Evolutionary conservation across 2,888 invertebrate species (phyloP), one percentile per base, ranked within the genome.

Genomic region (Drosophila recens): DNA sequence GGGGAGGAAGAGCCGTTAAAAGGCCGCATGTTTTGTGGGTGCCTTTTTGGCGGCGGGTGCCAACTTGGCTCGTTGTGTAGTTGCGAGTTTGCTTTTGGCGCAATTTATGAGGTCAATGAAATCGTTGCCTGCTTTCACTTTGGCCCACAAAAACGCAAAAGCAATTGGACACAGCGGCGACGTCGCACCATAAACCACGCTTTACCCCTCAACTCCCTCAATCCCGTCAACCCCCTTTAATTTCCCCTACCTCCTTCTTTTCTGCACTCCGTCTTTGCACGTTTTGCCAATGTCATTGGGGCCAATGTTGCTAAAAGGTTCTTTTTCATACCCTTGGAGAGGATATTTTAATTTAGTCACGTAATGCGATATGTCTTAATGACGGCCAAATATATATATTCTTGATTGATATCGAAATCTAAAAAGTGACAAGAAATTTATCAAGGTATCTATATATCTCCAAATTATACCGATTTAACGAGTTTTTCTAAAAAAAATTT

Each of bases 41-140:
- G 79, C 63, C 82, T 67, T 68, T 82, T 82, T 75, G 82, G 70
- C 67, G 73, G 38, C 74, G 33, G 17, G 49, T 17, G 49, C 49
- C 13, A 48, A 49, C 49, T 51, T 51, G 51, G 74, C 45, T 40
- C 52, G 23, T 30, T 23, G 49, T n/a, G 38, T n/a, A 48, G 46
- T 63, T 69, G n/a, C 36, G 38, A 33, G 49, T 61, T 38, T 30
- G 23, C 20, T 42, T 38, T 67, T 33, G 45, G 64, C 69, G 69
- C 67, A 77, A 88, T 88, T 85, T 85, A 85, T 88, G 84, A 88
- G 84, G 88, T 85, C 88, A 85, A 85, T 85, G 84, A 85, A 83
- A 88, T 85, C 78, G 72, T 77, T 70, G 72, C 77, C 51, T 69
- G 63, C 45, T 67, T 59, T 48, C 36, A 48, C 58, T 38, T 27